Base-by-base conservation (phyloP, 2,888 invertebrate genomes). In the Gortyna flavago region DNA sequence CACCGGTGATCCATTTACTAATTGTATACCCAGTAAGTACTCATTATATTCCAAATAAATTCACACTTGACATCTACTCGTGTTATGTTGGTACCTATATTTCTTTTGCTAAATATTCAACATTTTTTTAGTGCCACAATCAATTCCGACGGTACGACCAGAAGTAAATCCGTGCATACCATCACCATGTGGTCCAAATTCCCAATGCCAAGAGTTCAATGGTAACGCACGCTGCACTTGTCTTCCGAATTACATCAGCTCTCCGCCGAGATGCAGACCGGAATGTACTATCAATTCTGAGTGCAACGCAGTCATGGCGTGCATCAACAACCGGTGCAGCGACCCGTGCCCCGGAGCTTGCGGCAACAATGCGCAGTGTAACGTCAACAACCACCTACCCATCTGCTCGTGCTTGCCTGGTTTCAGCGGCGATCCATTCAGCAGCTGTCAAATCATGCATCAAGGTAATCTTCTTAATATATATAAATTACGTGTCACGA, bases 271-370 rank as follows among this genome's bases (percentile, higher is more conserved):
- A 38, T 98, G 98, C 91, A 96, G 98, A 84, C 98, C 98, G 5
- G 98, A 98, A 93, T 98, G 98, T 92, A 96, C 97, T 2, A 93
- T 98, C 7, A 98, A 98, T 93, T 97, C 97, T 0, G 98, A 98
- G 91, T 98, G 98, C 91, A 96, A 97, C 9, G 97, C 98, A 5
- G 97, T 97, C 80, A 97, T 95, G 86, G 98, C 98, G 16, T 98
- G 98, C 88, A 97, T 98, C 41, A 97, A 97, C 87, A 97, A 97
- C 87, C 98, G 97, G 91, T 98, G 98, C 90, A 92, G 95, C 70
- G 98, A 98, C 93, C 98, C 98, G 16, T 98, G 98, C 88, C 98
- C 98, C 13, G 98, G 98, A 81, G 98, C 97, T 8, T 98, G 98
- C 91, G 98, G 98, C 18, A 97, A 97, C 87, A 98, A 98, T 91